These are phyloP conservation scores for Meandrusa payeni DNA, from an alignment of 2,888 invertebrate species.

Conservation along the genomic window DNA sequence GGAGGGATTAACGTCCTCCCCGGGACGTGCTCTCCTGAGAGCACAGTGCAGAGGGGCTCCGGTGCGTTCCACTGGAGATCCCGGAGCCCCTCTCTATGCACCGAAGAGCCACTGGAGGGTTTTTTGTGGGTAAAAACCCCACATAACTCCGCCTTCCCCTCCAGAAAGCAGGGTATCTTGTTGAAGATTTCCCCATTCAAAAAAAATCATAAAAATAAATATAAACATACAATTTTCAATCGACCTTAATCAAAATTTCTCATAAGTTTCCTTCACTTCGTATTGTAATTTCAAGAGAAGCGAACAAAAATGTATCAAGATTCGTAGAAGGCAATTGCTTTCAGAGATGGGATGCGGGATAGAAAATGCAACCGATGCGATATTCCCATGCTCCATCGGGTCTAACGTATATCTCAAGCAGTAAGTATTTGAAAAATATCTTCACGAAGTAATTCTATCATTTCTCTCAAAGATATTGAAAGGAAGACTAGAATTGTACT, in stretches of 20 bases:
- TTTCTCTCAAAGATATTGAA: conserved; percentile 39
- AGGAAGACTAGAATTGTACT: conserved; percentile 33
- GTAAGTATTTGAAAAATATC: conserved; percentile 49
- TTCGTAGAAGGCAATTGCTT: conserved; percentile 19
- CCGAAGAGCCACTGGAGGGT: too few species aligned
- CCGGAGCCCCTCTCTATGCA: too few species aligned
- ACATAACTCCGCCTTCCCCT: too few species aligned
- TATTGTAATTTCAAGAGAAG: conserved; percentile 7
- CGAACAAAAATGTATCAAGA: conserved; percentile 17
- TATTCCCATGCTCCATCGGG: conserved; percentile 49
- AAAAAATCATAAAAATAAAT: too few species aligned
- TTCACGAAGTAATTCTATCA: conserved; percentile 31
- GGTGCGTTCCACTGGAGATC: too few species aligned
- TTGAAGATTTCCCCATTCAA: too few species aligned
- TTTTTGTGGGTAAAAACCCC: too few species aligned
- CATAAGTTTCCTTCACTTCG: not conserved
- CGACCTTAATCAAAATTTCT: not conserved
- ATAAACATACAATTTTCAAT: too few species aligned
- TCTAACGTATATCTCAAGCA: conserved; percentile 48
- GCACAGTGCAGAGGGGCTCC: too few species aligned
- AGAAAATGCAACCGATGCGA: conserved; percentile 54
- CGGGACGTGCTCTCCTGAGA: too few species aligned
- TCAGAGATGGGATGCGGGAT: conserved; percentile 37
- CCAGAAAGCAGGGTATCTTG: too few species aligned
- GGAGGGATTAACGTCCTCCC: too few species aligned